phyloP scores from a whole-genome alignment of 2,113 vertebrate genomes.

The Acanthochromis polyacanthus region DNA sequence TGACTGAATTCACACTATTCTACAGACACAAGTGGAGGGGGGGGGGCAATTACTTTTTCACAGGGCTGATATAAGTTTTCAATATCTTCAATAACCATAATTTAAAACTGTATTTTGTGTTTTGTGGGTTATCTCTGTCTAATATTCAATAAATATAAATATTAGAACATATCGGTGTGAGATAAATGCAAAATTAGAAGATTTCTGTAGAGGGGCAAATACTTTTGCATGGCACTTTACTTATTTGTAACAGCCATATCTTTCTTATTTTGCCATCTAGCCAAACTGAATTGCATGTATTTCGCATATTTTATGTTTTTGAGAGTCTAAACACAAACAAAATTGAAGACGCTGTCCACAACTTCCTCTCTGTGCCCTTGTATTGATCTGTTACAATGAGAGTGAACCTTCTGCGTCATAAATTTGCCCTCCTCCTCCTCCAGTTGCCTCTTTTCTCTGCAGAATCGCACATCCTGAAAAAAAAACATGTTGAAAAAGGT shows the following conservation, averaged over 20 bases:
- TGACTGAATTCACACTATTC: too few relatives aligned
- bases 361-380: neutral
- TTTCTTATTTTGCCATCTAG: neutral
- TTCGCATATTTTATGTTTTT: neutral
- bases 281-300: neutral
- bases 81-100: too few relatives aligned
- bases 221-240: neutral
- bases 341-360: neutral
- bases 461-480: constrained; percentile 21
- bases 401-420: constrained; percentile 9
- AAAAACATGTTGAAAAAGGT: constrained; percentile 4
- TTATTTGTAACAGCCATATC: neutral
- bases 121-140: too few relatives aligned
- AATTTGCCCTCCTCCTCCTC: neutral
- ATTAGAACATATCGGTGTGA: too few relatives aligned
- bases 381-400: constrained; percentile 1
- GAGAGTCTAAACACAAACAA: neutral
- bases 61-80: too few relatives aligned
- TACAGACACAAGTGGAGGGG: too few relatives aligned
- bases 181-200: too few relatives aligned
- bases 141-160: too few relatives aligned
- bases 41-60: too few relatives aligned
- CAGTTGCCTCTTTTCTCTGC: constrained; percentile 12
- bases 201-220: too few relatives aligned
- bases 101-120: too few relatives aligned